Evolutionary conservation across 1,140 invertebrate species (phyloP).

Genomic region (Drosophila punjabiensis): DNA sequence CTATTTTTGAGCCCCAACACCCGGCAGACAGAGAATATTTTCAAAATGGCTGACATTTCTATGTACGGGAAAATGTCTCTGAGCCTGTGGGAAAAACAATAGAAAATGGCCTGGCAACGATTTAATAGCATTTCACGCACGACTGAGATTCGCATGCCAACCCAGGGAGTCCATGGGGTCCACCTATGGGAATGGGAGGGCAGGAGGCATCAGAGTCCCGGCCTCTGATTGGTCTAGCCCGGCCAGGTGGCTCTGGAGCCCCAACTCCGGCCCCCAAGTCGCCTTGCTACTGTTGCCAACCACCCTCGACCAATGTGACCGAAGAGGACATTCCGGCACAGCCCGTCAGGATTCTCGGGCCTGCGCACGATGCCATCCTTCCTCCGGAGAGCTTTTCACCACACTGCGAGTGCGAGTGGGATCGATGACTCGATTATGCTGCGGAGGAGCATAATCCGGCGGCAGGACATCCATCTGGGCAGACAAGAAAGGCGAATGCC

Average conservation of each 20-base stretch:
- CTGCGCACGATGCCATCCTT: constrained; percentile 43
- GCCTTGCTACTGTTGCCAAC: constrained; percentile 71
- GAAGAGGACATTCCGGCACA: constrained; percentile 65
- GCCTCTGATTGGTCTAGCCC: constrained; percentile 57
- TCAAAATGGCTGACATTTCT: constrained; percentile 80
- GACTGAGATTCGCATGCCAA: constrained; percentile 70
- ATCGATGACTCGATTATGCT: constrained; percentile 58
- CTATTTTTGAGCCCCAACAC: constrained; percentile 8
- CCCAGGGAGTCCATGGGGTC: constrained; percentile 31
- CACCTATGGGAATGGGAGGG: constrained; percentile 4
- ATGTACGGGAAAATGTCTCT: constrained; percentile 16
- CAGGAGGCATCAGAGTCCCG: constrained; percentile 1
- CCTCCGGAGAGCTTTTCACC: constrained; percentile 70
- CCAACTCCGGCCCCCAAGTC: constrained; percentile 12
- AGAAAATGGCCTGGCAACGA: constrained; percentile 64
- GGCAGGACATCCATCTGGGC: constrained; percentile 74
- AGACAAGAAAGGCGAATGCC: constrained; percentile 79
- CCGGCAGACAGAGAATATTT: constrained; percentile 62
- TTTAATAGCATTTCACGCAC: constrained; percentile 78
- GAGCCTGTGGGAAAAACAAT: constrained; percentile 56
- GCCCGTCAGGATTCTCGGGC: constrained; percentile 35
- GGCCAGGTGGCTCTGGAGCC: constrained; percentile 56
- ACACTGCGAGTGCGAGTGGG: constrained; percentile 56
- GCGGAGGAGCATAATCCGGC: constrained; percentile 67
- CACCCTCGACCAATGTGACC: constrained; percentile 73